A percentile compares a stretch with the other conserved stretches of the same genome.
These are phyloP conservation scores for Danionella cerebrum DNA, from an alignment of 2,113 vertebrate species.

Conservation along the genomic window DNA sequence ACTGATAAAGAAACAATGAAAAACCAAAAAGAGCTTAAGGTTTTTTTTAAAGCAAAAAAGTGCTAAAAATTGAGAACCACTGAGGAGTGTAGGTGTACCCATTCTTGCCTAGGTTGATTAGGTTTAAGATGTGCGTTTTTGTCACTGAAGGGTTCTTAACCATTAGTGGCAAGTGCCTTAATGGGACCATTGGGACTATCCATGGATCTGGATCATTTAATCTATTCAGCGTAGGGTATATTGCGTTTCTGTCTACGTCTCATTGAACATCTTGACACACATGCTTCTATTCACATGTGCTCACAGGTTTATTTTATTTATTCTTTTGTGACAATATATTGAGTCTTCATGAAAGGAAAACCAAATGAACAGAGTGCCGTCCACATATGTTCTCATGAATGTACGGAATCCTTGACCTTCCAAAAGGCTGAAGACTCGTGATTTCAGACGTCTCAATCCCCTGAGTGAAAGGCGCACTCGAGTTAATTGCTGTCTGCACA, in stretches of 20 bases:
- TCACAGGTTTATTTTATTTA: too few species aligned
- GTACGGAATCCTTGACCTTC: constrained; percentile 5
- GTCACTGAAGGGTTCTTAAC: constrained; percentile 19
- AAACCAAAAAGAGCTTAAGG: too few species aligned
- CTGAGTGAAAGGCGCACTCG: constrained; percentile 27
- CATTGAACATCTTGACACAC: not conserved
- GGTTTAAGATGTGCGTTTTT: constrained; percentile 17
- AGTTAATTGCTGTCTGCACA: constrained; percentile 39
- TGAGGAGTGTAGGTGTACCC: constrained; percentile 1
- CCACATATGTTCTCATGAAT: not conserved
- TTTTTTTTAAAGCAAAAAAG: too few species aligned
- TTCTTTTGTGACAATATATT: too few species aligned
- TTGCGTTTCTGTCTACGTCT: constrained; percentile 29
- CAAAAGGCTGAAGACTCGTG: constrained; percentile 14
- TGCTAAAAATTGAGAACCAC: constrained; percentile 2
- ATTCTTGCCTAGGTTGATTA: not conserved
- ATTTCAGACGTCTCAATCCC: constrained; percentile 31
- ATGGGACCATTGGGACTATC: constrained; percentile 25
- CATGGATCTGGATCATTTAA: constrained; percentile 22
- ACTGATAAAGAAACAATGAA: too few species aligned
- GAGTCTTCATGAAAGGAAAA: constrained; percentile 4
- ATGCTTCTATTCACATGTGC: not conserved
- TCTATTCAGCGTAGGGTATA: constrained; percentile 11
- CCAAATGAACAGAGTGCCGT: not conserved
- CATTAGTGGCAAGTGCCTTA: constrained; percentile 26